These are phyloP conservation scores for Phaetusa simplex DNA, from an alignment of 2,113 vertebrate species.

Conservation along the genomic window DNA sequence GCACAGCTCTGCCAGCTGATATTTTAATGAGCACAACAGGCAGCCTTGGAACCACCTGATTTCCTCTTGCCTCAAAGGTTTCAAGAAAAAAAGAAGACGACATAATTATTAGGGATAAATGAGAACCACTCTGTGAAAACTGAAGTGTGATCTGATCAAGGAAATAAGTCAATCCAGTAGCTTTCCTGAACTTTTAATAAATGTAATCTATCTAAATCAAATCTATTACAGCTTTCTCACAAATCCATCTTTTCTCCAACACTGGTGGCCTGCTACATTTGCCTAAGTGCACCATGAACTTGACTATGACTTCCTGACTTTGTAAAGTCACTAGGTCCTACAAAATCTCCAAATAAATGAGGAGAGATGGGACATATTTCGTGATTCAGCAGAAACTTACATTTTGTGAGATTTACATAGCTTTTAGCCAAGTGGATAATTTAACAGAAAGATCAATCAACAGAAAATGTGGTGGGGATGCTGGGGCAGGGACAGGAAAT, in stretches of 20 bases:
- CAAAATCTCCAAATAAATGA: not conserved
- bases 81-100: not conserved
- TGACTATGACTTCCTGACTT: not conserved
- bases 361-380: not conserved
- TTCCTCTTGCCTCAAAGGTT: not conserved
- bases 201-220: not conserved
- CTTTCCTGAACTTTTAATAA: not conserved
- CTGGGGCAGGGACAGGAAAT: not conserved
- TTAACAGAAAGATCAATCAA: not conserved
- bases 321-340: not conserved
- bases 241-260: not conserved
- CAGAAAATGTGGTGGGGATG: not conserved
- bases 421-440: not conserved
- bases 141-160: not conserved
- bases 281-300: not conserved
- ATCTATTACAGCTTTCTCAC: not conserved
- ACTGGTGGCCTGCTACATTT: not conserved
- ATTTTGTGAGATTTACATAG: not conserved
- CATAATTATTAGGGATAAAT: not conserved
- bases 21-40: not conserved
- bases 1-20: not conserved
- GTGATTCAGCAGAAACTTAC: not conserved
- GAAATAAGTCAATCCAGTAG: not conserved
- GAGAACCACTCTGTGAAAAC: not conserved
- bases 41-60: not conserved